phyloP scores from a whole-genome alignment of 2,113 vertebrate species.

The Ceyx cyanopectus region DNA sequence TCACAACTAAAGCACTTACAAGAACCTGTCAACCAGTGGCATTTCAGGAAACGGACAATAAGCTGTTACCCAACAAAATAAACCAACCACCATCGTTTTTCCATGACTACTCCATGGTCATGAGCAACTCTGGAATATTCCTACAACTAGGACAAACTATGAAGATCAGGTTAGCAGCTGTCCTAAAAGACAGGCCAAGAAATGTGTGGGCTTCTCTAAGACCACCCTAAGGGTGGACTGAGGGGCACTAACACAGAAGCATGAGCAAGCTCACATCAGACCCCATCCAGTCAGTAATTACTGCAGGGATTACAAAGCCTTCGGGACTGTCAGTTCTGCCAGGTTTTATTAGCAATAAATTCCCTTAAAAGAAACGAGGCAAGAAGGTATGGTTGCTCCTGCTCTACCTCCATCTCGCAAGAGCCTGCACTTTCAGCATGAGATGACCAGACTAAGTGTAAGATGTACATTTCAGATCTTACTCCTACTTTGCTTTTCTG shows the following conservation, averaged over 20 bases:
- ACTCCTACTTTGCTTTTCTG: not conserved
- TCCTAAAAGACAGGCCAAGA: not conserved
- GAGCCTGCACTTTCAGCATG: fast-evolving
- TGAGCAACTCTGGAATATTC: not conserved
- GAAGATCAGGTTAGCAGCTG: not conserved
- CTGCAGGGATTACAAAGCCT: conserved; percentile 6
- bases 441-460: not conserved
- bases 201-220: not conserved
- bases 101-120: not conserved
- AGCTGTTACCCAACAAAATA: not conserved
- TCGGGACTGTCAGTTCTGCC: not conserved
- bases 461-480: not conserved
- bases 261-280: not conserved
- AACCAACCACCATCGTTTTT: not conserved
- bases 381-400: not conserved
- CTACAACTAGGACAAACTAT: not conserved
- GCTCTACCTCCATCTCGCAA: not conserved
- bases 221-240: not conserved
- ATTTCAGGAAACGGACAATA: not conserved
- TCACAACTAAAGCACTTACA: not conserved
- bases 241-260: not conserved
- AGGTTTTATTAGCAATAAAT: conserved; percentile 24
- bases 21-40: not conserved
- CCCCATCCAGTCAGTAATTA: not conserved
- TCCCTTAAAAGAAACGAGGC: conserved; percentile 5